Evolutionary conservation across 2,888 invertebrate genomes (phyloP).

Genomic region (Oscheius sp.): DNA sequence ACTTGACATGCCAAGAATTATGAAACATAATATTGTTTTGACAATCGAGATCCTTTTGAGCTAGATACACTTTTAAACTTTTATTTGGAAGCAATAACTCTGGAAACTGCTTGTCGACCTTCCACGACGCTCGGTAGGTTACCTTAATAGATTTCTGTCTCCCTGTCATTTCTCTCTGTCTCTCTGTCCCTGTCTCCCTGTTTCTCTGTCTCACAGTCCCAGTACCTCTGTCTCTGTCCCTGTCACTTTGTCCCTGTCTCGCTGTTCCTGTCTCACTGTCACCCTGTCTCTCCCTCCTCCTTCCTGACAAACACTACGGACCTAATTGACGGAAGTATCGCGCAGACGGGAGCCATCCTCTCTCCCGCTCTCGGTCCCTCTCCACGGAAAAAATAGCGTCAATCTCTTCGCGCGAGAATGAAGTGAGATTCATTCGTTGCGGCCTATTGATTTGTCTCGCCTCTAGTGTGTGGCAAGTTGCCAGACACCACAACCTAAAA

Average conservation of each 20-base stretch:
- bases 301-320: not conserved
- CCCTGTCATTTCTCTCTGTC: no score
- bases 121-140: no score
- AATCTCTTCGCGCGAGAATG: slow-evolving; percentile 28
- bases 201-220: no score
- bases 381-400: slow-evolving; percentile 25
- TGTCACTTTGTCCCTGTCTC: not conserved
- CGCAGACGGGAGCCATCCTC: not conserved
- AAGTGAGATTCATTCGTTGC: slow-evolving; percentile 37
- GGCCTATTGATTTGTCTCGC: slow-evolving; percentile 29
- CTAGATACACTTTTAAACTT: no score
- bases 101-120: not conserved
- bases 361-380: not conserved
- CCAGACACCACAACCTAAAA: slow-evolving; percentile 10
- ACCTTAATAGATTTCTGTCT: no score
- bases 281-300: slow-evolving; percentile 9
- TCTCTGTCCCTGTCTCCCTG: no score
- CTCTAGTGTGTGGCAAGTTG: slow-evolving; percentile 23
- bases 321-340: not conserved
- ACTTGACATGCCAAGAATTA: no score
- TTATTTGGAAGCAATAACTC: no score
- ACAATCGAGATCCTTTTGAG: no score
- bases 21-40: no score
- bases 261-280: slow-evolving; percentile 13
- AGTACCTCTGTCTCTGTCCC: no score